Evolutionary conservation across 2,113 vertebrate species (phyloP).

Genomic region (Ploceus nigricollis): DNA sequence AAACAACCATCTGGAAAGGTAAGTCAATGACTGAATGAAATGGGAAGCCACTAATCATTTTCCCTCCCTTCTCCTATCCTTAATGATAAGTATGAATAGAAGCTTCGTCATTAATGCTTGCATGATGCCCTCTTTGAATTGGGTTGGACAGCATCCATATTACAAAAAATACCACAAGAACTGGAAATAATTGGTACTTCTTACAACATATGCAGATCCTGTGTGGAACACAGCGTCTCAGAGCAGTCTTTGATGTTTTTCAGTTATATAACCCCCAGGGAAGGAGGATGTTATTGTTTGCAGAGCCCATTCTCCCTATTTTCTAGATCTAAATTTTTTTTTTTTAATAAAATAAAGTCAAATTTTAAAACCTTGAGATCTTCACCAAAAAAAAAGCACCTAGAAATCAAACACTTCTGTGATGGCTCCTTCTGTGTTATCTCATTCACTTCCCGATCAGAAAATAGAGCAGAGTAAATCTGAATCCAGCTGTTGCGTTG

Average conservation of each 20-base stretch:
- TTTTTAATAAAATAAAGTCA: rapidly evolving
- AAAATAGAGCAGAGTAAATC: background rate
- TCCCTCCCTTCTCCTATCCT: background rate
- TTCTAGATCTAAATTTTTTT: background rate
- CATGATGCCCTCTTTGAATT: constrained; percentile 26
- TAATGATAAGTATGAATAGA: constrained; percentile 36
- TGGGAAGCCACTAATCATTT: constrained; percentile 31
- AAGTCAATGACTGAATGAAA: background rate
- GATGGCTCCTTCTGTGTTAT: background rate
- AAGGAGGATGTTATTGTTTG: constrained; percentile 1
- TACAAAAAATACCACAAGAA: constrained; percentile 32
- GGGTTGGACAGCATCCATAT: background rate
- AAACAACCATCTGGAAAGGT: constrained; percentile 6
- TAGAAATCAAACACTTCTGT: background rate
- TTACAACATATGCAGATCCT: constrained; percentile 39
- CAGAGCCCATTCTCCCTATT: background rate
- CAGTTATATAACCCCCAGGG: constrained; percentile 27
- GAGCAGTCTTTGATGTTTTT: constrained; percentile 39
- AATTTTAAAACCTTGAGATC: background rate
- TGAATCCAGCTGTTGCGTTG: background rate
- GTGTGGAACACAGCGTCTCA: constrained; percentile 23
- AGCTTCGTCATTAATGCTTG: constrained; percentile 5
- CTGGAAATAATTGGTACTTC: constrained; percentile 56
- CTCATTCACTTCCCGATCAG: background rate
- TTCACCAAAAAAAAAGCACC: background rate